Evolutionary conservation across 1,140 invertebrate genomes (phyloP), one percentile per base, ranked within the genome.

Genomic region (Trinorchestia longiramus): DNA sequence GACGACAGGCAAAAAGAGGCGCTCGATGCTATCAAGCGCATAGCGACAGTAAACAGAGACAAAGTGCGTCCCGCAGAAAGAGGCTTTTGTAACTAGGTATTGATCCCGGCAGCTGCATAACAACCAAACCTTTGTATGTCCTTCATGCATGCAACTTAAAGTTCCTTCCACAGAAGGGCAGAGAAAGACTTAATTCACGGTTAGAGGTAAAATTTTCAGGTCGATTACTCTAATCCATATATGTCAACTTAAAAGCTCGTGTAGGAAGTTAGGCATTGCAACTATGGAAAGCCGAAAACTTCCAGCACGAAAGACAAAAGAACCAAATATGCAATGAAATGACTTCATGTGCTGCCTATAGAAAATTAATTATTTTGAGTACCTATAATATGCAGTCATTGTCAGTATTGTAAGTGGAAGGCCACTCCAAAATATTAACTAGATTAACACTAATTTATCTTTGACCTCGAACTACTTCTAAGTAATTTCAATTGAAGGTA

Each of bases 1-100:
- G 44, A 43, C 43, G 92, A 94, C 92, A 94, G 92, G 92, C 44
- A 94, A 94, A 94, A 94, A 94, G 92, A 94, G 44, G 92, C 92
- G 92, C 92, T 47, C 92, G 92, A 94, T 94, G 92, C 92, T 94
- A 94, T 94, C 92, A 94, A 94, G 92, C 43, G 92, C 92, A 94
- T 40, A 94, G 44, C 92, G 92, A 94, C 92, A 94, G 92, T 94
- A 94, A 94, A 94, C 92, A 94, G 92, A 94, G 92, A 94, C 92
- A 94, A 94, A 94, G 92, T 94, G 92, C 92, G 92, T 94, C 44
- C 43, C 92, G 44, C 92, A 94, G 43, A 47, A 94, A 43, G 40
- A 94, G 92, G 92, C 43, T n/a, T 43, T 43, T 47, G 41, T 90
- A 42, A 28, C 36, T 15, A 77, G 62, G 62, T 90, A 90, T 90